These are phyloP conservation scores for Hoplostethus atlanticus DNA, from an alignment of 2,797 vertebrate species.

Conservation along the genomic window DNA sequence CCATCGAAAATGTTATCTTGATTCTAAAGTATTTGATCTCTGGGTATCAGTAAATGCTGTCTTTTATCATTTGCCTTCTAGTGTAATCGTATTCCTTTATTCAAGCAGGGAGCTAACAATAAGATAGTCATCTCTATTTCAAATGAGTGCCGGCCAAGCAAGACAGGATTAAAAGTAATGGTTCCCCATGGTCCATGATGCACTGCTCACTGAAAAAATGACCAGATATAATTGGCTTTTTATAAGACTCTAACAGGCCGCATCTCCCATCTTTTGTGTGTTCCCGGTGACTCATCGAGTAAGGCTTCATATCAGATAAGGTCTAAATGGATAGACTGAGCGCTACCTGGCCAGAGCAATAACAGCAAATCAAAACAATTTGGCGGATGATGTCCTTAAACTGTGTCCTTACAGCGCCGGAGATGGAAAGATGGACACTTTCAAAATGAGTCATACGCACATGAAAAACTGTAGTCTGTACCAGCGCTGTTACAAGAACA, in stretches of 20 bases:
- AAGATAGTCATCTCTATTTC: constrained; percentile 50
- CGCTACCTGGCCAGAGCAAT: constrained; percentile 64
- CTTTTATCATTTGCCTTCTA: constrained; percentile 25
- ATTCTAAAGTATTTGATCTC: constrained; percentile 29
- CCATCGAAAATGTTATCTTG: constrained; percentile 22
- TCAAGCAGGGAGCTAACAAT: constrained; percentile 39
- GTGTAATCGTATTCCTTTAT: constrained; percentile 41
- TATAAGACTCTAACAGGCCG: constrained; percentile 57
- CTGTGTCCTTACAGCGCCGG: constrained; percentile 45
- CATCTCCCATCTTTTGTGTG: constrained; percentile 50
- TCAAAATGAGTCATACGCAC: constrained; percentile 53
- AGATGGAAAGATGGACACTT: constrained; percentile 41
- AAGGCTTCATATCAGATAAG: constrained; percentile 65
- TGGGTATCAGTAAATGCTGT: constrained; percentile 27
- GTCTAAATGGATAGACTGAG: constrained; percentile 72
- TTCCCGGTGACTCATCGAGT: constrained; percentile 63
- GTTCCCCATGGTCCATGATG: constrained; percentile 59
- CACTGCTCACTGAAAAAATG: constrained; percentile 51
- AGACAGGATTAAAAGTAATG: constrained; percentile 63
- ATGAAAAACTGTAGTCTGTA: constrained; percentile 39
- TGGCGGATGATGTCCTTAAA: constrained; percentile 65
- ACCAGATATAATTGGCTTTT: constrained; percentile 74
- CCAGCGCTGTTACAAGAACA: constrained; percentile 39
- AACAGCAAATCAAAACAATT: constrained; percentile 78
- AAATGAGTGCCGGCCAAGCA: constrained; percentile 62